Percentiles rank a stretch among this genome's conserved stretches.
Conservation (phyloP, 2,797 vertebrate genomes). For the Ctenopoma kingsleyae region DNA sequence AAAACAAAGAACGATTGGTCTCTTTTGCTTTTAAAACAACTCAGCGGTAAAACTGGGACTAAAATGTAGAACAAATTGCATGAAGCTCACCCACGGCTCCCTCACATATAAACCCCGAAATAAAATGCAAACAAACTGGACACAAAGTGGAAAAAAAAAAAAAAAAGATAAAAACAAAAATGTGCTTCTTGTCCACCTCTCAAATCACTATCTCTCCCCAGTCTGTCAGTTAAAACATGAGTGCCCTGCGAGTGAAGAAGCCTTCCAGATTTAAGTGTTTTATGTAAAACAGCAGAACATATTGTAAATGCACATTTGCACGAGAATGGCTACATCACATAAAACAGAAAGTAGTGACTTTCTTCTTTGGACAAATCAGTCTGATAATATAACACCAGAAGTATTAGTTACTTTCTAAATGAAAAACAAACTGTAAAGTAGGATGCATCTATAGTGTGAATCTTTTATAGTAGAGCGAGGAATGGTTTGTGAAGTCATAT, state of each 20-base stretch:
- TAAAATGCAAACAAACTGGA: constrained; percentile 57
- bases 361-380: neutral
- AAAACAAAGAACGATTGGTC: constrained; percentile 67
- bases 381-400: constrained; percentile 10
- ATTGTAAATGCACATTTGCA: constrained; percentile 3
- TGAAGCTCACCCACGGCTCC: constrained; percentile 77
- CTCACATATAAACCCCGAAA: constrained; percentile 60
- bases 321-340: constrained; percentile 11
- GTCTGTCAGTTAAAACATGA: constrained; percentile 47
- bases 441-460: constrained; percentile 9
- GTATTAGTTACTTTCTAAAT: constrained; percentile 13
- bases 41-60: constrained; percentile 76
- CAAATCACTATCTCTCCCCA: constrained; percentile 43
- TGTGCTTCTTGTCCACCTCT: constrained; percentile 72
- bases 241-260: constrained; percentile 50
- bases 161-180: constrained; percentile 46
- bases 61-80: constrained; percentile 81
- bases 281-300: constrained; percentile 2
- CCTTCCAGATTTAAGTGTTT: constrained; percentile 20
- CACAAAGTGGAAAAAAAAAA: constrained; percentile 45
- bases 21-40: constrained; percentile 79
- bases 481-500: constrained; percentile 36
- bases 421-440: neutral
- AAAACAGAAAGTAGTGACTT: constrained; percentile 25
- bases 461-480: constrained; percentile 6